Base-by-base conservation (phyloP, 2,888 invertebrate species). In the Apotomis capreana region DNA sequence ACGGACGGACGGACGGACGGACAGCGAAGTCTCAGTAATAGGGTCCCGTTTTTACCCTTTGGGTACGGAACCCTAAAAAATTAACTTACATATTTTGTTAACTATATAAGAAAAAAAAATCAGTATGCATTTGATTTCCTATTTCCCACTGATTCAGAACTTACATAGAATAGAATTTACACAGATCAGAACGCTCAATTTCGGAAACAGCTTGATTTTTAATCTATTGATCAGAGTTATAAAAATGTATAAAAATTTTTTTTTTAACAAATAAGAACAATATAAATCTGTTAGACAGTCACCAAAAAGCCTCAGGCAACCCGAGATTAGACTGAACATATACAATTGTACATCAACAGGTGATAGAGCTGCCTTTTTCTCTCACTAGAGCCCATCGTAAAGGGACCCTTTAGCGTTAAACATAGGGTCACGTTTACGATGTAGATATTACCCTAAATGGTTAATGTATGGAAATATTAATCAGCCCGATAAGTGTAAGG, bases 381-480 rank as follows among this genome's bases (percentile, higher is more conserved):
- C 51, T 57, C 44, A 49, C 49, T 10, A 44, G 36, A 15, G 44
- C 8, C 12, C 55, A 49, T n/a, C 51, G 61, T 51, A 71, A 71
- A 71, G 57, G n/a, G 46, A 58, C 61, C 62, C 49, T 67, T 68
- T 57, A 3, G n/a, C 37, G 9, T 57, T 52, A 36, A 49, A 10
- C 54, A 68, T 68, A 71, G 44, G 57, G 71, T 71, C 51, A 57
- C 40, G 15, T 49, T 71, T 68, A 13, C 46, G 9, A 6, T 62
- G 62, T 26, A 57, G 54, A 8, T 44, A 57, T 82, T 82, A 82
- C 85, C 84, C 83, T 83, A 80, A 82, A 81, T 76, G 78, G 74
- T 80, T 81, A 81, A 81, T 81, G 82, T 78, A 83, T 83, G 81
- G 82, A 83, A 84, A 84, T 86, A 82, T 82, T 84, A 87, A 87